Conservation (phyloP, 2,888 invertebrate species). For the Ochropleura leucogaster region DNA sequence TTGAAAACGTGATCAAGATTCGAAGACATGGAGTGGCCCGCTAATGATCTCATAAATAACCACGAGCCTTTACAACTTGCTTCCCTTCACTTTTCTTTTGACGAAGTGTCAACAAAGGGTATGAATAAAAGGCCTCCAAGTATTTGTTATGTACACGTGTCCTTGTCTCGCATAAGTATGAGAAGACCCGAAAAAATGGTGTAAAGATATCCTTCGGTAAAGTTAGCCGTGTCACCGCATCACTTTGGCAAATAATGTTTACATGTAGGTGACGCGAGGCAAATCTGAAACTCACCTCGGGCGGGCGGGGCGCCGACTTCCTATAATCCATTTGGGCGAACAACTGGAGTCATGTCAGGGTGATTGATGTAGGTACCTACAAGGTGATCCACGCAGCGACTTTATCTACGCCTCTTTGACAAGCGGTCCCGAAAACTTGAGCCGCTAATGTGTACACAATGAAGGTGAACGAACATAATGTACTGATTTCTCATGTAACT, state of each 20-base stretch:
- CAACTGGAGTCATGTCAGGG: conserved; percentile 88
- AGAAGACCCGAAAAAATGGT: conserved; percentile 68
- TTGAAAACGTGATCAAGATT: conserved; percentile 74
- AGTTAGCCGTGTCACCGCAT: conserved; percentile 83
- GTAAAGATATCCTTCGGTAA: conserved; percentile 78
- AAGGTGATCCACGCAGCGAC: conserved; percentile 82
- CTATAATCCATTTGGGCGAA: conserved; percentile 90
- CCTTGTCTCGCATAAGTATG: conserved; percentile 47
- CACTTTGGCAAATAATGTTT: conserved; percentile 87
- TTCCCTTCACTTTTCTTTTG: conserved; percentile 55
- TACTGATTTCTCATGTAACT: conserved; percentile 19
- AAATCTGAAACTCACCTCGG: conserved; percentile 85
- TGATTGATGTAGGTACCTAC: conserved; percentile 87
- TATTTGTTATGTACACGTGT: conserved; percentile 51
- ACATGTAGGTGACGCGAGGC: conserved; percentile 83
- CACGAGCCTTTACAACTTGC: conserved; percentile 61
- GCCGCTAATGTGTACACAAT: conserved; percentile 76
- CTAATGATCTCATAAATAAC: conserved; percentile 78
- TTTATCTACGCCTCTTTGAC: conserved; percentile 84
- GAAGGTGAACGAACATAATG: conserved; percentile 58
- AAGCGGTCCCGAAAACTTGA: conserved; percentile 78
- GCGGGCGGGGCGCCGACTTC: conserved; percentile 82
- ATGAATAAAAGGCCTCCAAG: conserved; percentile 45
- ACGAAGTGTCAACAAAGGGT: conserved; percentile 58
- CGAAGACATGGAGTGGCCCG: conserved; percentile 71